Evolutionary conservation across 2,888 invertebrate species (phyloP), one percentile per base, ranked within the genome.

Genomic region (Acanthopleura granulata): DNA sequence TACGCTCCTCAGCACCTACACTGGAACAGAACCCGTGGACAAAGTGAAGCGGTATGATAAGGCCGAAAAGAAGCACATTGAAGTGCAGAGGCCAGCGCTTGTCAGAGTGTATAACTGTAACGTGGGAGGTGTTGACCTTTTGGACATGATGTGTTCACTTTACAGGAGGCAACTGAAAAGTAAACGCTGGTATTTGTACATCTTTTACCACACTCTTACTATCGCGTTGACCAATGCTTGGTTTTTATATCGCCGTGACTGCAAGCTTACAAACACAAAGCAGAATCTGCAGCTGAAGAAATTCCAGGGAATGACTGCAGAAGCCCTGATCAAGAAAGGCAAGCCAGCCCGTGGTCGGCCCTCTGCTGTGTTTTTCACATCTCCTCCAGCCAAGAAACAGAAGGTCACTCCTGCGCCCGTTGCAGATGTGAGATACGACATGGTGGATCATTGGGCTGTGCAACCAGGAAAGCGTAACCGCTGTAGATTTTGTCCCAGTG

Each of bases 11-110:
- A 80, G 80, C 14, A 77, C 78, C 0, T 79, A 49, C 49, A 73
- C 77, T 72, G 79, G 76, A 29, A 50, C 72, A 27, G 76, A 80
- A 40, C 80, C 79, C 50, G 51, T 62, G 16, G 77, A 75, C 6
- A 30, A 66, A 29, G 75, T 74, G 0, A 27, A 72, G 27, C 25
- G 77, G 25, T 78, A 76, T 76, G 76, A 74, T 30, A 76, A 75
- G 72, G 72, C 66, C 49, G 11, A 15, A 15, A 71, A 75, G 40
- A 11, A 49, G 49, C 69, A 71, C 40, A 66, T 75, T 40, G 15
- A 57, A 12, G 22, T 71, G 14, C 1, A 62, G 40, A 29, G 50
- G 18, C 62, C 77, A n/a, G 27, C 29, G 29, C 27, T 49, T 62
- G 30, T 73, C 27, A 51, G 25, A 57, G 61, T 27, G 25, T 76